Base-by-base conservation (phyloP, 53 echinoderm and acorn worm species). In the Holothuria scabra region DNA sequence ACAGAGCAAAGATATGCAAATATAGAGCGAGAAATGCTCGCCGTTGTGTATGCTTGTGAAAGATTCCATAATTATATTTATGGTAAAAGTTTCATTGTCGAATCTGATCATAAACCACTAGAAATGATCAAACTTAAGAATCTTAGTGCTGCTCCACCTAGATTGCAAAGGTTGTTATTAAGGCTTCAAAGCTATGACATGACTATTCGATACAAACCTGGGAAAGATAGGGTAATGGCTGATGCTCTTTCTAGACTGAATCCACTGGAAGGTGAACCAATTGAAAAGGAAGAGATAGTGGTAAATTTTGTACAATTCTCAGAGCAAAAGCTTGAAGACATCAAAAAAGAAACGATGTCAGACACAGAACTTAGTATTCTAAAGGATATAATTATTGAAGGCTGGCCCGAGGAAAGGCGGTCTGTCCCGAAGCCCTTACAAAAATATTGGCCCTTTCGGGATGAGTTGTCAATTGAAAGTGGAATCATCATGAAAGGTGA, bases 181-280 rank as follows among this genome's bases (percentile, higher is more conserved):
- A n/a, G n/a, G n/a, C n/a, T n/a, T n/a, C n/a, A n/a, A n/a, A n/a
- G n/a, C n/a, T n/a, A n/a, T n/a, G n/a, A n/a, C 48, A 13, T 48
- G 14, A 48, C 48, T 12, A 48, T 48, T 8, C 48, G 48, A 10
- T 61, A 88, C 76, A 21, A 48, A 13, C 90, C 86, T 28, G 79
- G 79, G 12, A 80, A 64, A 23, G 85, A 86, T 23, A 94, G 91
- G 91, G 46, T 89, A 8, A 58, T 89, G 20, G 74, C 90, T 52
- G 89, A 94, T 66, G 91, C 91, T 66, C 46, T 89, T 60, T 94
- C 91, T 3, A 81, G 94, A 56, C 85, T 94, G 30, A 86, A 91
- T 59, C 91, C 94, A 22, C 41, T 84, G 28, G 67, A 68, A 12
- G 56, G 25, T 23, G 28, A 57, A 56, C 28, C 67, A 46, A 28